These are phyloP conservation scores for Drosophila lini DNA, from an alignment of 1,140 invertebrate species.

Conservation along the genomic window DNA sequence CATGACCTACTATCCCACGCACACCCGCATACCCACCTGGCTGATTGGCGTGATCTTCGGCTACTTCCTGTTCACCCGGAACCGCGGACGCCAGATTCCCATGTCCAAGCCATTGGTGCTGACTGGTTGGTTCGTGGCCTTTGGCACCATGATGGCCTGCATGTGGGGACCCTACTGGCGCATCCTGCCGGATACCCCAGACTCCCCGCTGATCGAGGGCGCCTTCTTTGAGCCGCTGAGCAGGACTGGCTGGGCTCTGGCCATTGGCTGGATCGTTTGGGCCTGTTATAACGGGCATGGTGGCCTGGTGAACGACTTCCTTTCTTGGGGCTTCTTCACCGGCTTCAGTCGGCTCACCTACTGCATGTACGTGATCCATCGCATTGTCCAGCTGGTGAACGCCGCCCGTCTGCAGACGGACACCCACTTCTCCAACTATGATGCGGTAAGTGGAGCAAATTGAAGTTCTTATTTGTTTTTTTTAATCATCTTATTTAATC, in stretches of 20 bases:
- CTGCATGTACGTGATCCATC: conserved; percentile 89
- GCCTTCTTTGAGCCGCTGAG: conserved; percentile 88
- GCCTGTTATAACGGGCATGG: conserved; percentile 90
- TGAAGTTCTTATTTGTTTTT: background rate
- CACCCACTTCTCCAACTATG: conserved; percentile 69
- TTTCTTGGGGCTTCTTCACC: conserved; percentile 88
- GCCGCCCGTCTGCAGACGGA: conserved; percentile 67
- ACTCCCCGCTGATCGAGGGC: conserved; percentile 87
- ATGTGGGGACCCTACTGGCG: conserved; percentile 86
- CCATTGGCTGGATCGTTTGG: conserved; percentile 89
- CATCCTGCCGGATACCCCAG: conserved; percentile 85
- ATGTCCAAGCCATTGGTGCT: conserved; percentile 67
- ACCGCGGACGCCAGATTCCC: conserved; percentile 76
- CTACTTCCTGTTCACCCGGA: conserved; percentile 84
- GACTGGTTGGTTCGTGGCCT: conserved; percentile 71
- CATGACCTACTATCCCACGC: conserved; percentile 80
- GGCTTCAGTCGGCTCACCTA: conserved; percentile 89
- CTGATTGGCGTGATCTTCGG: conserved; percentile 86
- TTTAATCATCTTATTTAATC: too few species aligned
- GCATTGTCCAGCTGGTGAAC: conserved; percentile 79
- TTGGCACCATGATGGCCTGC: conserved; percentile 85
- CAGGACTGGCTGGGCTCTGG: conserved; percentile 88
- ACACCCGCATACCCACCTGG: conserved; percentile 86
- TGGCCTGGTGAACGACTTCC: conserved; percentile 87
- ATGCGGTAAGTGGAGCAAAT: conserved; percentile 50